These are phyloP conservation scores for Nibea coibor DNA, from an alignment of 2,113 vertebrate genomes.

Conservation along the genomic window DNA sequence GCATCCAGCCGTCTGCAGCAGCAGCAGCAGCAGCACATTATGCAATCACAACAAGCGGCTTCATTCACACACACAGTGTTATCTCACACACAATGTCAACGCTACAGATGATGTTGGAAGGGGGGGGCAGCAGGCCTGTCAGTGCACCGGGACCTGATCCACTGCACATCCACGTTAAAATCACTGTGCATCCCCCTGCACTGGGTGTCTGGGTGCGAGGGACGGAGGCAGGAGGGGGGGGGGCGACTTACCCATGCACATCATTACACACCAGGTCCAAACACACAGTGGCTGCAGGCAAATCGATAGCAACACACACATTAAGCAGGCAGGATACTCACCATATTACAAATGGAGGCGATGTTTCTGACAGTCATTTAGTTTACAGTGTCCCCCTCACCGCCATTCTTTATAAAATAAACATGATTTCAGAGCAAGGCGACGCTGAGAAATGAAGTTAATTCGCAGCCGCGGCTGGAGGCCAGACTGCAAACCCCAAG, in stretches of 20 bases:
- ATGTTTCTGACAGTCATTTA: constrained; percentile 99
- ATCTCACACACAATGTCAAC: neutral
- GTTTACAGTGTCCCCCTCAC: constrained; percentile 92
- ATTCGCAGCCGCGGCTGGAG: constrained; percentile 76
- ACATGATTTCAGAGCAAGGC: constrained; percentile 81
- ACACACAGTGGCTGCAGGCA: constrained; percentile 49
- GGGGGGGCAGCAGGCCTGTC: neutral
- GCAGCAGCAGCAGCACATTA: constrained; percentile 44
- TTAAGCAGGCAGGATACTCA: constrained; percentile 82
- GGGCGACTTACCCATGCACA: constrained; percentile 7
- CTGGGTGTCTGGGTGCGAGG: neutral
- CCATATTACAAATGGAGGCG: constrained; percentile 99
- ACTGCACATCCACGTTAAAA: neutral
- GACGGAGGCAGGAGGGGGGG: constrained; percentile 6
- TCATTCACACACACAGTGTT: neutral
- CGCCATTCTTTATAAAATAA: constrained; percentile 93
- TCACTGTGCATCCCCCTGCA: constrained; percentile 11
- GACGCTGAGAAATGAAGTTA: constrained; percentile 57
- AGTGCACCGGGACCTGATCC: neutral
- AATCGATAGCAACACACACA: constrained; percentile 31
- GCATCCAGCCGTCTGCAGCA: constrained; percentile 29
- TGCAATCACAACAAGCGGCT: constrained; percentile 52
- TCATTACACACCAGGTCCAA: constrained; percentile 32
- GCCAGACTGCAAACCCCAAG: constrained; percentile 77
- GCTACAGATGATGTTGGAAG: neutral